Evolutionary conservation across 2,888 invertebrate species (phyloP), one percentile per base, ranked within the genome.

Genomic region (Caenorhabditis sinica): DNA sequence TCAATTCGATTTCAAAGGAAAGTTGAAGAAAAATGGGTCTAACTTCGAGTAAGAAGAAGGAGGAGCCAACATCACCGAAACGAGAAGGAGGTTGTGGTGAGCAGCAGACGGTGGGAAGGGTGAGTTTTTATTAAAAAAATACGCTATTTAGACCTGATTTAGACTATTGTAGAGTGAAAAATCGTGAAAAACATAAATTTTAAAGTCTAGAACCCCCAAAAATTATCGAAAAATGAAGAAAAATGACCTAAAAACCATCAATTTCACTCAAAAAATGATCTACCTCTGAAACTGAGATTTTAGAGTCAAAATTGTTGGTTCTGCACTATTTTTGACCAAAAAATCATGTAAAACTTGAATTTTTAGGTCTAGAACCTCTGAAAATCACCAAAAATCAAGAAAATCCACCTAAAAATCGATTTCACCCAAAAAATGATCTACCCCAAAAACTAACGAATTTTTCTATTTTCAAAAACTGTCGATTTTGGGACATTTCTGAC

Each of bases 41-140:
- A 20, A 65, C 61, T 20, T 71, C 76, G 9, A 82, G 82, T 23
- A 82, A 82, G 43, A 43, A 56, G 28, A 75, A 71, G 65, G 76
- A 82, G 20, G 71, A 75, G 28, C 25, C 49, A 49, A 40, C 23
- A 40, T 5, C 40, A 40, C 8, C 40, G 2, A n/a, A n/a, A n/a
- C n/a, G n/a, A n/a, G n/a, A n/a, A n/a, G n/a, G n/a, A n/a, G n/a
- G n/a, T 17, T 13, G 13, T 33, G 36, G 17, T 13, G 11, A 51
- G 43, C 51, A 74, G 65, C 30, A 75, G 17, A 66, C 66, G 0
- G 75, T 75, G 11, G 66, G 65, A 56, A 65, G 65, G 43, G 74
- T 75, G 40, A 73, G 63, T 73, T 33, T 53, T 49, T 25, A 1
- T 45, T 15, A 2, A 45, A 45, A 45, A 45, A 45, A 17, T 4